Evolutionary conservation across 2,797 vertebrate species (phyloP).

Genomic region (Halcyon chelicuti): DNA sequence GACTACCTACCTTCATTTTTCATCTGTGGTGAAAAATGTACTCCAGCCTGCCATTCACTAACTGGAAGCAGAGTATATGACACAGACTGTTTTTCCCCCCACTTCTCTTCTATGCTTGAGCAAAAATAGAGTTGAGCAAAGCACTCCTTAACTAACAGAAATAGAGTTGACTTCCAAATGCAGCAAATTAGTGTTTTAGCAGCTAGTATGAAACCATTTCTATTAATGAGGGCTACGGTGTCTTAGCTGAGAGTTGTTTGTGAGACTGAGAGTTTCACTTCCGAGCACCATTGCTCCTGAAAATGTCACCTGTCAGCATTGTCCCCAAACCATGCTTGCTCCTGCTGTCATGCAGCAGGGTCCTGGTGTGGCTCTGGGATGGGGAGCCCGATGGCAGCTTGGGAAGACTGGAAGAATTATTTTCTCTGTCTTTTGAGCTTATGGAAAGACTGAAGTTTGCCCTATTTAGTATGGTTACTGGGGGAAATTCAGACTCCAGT

Average conservation of each 20-base stretch:
- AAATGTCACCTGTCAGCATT: background rate
- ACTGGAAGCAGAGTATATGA: background rate
- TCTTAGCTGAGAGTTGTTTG: background rate
- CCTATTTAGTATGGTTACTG: background rate
- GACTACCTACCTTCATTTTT: conserved; percentile 4
- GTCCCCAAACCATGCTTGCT: background rate
- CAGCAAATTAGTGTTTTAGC: background rate
- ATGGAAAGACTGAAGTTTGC: background rate
- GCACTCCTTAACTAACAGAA: background rate
- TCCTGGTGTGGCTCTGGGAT: background rate
- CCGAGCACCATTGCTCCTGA: background rate
- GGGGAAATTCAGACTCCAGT: background rate
- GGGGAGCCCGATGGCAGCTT: background rate
- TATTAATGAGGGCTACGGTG: background rate
- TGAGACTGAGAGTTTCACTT: background rate
- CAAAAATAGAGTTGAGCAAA: background rate
- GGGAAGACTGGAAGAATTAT: background rate
- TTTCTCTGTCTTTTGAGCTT: background rate
- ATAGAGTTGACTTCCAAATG: background rate
- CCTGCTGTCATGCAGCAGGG: accelerated
- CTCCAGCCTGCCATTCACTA: background rate
- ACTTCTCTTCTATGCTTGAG: background rate
- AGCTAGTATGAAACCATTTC: background rate
- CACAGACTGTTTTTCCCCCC: background rate
- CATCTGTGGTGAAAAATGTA: background rate